Evolutionary conservation across 2,888 invertebrate genomes (phyloP).

Genomic region (Priocnemis perturbator): DNA sequence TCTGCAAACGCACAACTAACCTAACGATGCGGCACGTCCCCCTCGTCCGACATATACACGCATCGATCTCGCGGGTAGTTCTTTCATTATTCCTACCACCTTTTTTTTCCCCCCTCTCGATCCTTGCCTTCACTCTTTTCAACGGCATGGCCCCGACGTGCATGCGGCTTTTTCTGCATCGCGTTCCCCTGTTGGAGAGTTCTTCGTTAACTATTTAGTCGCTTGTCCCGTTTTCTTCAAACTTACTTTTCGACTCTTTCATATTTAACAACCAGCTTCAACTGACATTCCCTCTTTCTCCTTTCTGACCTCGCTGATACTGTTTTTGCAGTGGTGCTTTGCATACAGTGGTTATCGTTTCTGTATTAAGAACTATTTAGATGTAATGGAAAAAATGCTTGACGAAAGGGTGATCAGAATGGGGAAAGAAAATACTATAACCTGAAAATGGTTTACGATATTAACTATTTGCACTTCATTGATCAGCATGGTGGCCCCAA

Average conservation of each 20-base stretch:
- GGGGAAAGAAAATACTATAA: too few relatives aligned
- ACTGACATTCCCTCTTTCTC: not conserved
- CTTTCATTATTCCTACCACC: too few relatives aligned
- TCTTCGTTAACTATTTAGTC: slow-evolving; percentile 9
- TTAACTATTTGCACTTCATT: too few relatives aligned
- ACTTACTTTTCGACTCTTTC: not conserved
- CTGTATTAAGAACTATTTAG: not conserved
- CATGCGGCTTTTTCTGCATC: too few relatives aligned
- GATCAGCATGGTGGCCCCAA: too few relatives aligned
- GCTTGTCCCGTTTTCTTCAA: too few relatives aligned
- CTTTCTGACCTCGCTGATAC: not conserved
- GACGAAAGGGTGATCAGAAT: too few relatives aligned
- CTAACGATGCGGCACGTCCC: slow-evolving; percentile 26
- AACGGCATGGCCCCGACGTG: too few relatives aligned
- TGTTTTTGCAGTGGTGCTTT: not conserved
- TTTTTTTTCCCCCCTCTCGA: too few relatives aligned
- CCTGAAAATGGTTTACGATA: too few relatives aligned
- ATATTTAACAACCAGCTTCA: not conserved
- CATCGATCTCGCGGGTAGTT: too few relatives aligned
- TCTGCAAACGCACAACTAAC: slow-evolving; percentile 35
- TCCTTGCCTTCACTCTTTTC: not conserved
- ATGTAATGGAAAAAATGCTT: not conserved
- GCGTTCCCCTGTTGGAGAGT: not conserved
- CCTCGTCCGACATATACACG: too few relatives aligned
- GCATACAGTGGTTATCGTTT: not conserved